Conservation (phyloP, 1,140 invertebrate species). For the Meloidogyne hapla region DNA sequence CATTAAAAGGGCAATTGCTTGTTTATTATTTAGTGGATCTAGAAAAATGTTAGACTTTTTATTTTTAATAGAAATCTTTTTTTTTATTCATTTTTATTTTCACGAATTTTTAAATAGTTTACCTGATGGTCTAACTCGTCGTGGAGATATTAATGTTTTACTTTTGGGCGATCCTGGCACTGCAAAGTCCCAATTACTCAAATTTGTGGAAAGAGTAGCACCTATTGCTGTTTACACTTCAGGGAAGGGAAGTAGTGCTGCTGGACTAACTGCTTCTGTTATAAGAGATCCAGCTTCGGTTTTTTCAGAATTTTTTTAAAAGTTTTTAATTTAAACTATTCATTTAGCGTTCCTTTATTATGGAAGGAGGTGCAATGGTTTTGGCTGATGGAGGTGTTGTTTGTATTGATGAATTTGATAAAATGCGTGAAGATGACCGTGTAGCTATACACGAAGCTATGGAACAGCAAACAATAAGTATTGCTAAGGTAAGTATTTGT, state of each 20-base stretch:
- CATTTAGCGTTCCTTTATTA: slow-evolving; percentile 86
- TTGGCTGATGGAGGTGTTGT: slow-evolving; percentile 97
- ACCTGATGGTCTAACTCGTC: slow-evolving; percentile 87
- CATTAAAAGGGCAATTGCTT: slow-evolving; percentile 95
- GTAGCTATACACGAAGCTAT: slow-evolving; percentile 99
- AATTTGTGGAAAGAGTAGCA: slow-evolving; percentile 92
- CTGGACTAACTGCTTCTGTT: slow-evolving; percentile 95
- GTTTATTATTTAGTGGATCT: slow-evolving; percentile 86
- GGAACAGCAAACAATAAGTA: slow-evolving; percentile 99
- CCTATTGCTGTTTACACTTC: slow-evolving; percentile 96
- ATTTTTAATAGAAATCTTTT: too few species aligned
- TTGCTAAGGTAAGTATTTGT: slow-evolving; percentile 89
- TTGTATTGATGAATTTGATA: slow-evolving; percentile 99
- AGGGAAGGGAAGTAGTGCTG: slow-evolving; percentile 96
- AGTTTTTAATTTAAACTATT: not conserved
- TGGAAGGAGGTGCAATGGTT: slow-evolving; percentile 99
- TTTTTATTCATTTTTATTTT: slow-evolving; percentile 3
- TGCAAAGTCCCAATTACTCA: slow-evolving; percentile 94
- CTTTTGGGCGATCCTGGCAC: slow-evolving; percentile 97
- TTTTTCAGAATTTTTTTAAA: slow-evolving; percentile 58
- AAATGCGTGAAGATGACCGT: slow-evolving; percentile 98
- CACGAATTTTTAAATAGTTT: slow-evolving; percentile 69
- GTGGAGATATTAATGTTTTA: slow-evolving; percentile 95
- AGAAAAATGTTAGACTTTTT: slow-evolving; percentile 66
- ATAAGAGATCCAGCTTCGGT: slow-evolving; percentile 86